These are phyloP conservation scores for Cheilosia urbana DNA, from an alignment of 2,888 invertebrate genomes.

Conservation along the genomic window DNA sequence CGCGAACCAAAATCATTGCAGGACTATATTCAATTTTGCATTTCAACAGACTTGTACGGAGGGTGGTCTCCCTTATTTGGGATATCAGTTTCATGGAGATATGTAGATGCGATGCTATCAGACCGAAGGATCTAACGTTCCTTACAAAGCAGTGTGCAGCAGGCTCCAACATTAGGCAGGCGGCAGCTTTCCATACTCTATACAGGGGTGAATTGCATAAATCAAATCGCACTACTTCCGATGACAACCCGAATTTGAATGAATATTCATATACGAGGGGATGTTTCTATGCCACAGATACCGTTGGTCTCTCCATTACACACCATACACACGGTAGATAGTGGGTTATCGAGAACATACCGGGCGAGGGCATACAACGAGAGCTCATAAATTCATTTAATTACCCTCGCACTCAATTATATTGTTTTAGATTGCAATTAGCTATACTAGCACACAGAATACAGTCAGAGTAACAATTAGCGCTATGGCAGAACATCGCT, in stretches of 20 bases:
- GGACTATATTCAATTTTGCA: conserved; percentile 65
- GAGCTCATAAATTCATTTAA: conserved; percentile 74
- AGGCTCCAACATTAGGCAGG: conserved; percentile 53
- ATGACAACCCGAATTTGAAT: conserved; percentile 78
- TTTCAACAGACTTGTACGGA: conserved; percentile 30
- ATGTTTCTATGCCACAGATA: conserved; percentile 64
- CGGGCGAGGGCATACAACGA: conserved; percentile 38
- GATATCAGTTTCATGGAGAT: conserved; percentile 60
- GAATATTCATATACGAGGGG: conserved; percentile 71
- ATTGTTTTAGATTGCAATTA: conserved; percentile 75
- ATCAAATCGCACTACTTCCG: conserved; percentile 84
- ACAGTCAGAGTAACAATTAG: conserved; percentile 57
- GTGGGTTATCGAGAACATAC: conserved; percentile 53
- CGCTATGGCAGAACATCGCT: conserved; percentile 61
- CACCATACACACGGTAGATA: conserved; percentile 44
- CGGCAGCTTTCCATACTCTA: not conserved
- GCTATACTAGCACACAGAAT: conserved; percentile 51
- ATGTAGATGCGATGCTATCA: conserved; percentile 66
- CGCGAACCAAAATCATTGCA: conserved; percentile 40
- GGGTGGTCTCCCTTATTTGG: conserved; percentile 35
- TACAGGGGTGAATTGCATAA: conserved; percentile 80
- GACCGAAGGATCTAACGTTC: conserved; percentile 61
- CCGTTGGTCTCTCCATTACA: conserved; percentile 61
- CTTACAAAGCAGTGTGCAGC: conserved; percentile 35
- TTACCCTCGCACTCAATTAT: conserved; percentile 75